phyloP scores from a whole-genome alignment of 92 coral and sea anemone species.

The Bergia sp. region DNA sequence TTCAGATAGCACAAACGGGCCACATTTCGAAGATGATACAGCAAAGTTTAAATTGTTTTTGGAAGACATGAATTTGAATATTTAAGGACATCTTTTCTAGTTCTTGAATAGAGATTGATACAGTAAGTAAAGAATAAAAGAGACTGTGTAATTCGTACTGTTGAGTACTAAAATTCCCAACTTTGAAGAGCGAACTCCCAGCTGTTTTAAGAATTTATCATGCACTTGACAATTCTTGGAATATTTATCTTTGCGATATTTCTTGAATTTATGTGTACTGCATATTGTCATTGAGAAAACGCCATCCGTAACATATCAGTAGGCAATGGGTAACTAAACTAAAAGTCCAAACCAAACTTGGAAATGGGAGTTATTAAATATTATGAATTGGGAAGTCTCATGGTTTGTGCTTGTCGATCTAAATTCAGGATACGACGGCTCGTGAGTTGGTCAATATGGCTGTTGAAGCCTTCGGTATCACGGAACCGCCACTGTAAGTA shows the following conservation, averaged over 20 bases:
- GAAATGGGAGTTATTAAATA: not conserved
- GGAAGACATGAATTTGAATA: too few relatives aligned
- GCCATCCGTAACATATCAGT: not conserved
- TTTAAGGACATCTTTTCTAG: not conserved
- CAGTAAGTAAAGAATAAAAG: not conserved
- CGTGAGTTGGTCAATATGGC: constrained; percentile 92
- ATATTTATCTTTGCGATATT: not conserved
- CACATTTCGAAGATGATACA: not conserved
- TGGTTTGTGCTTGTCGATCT: not conserved
- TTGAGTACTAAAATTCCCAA: not conserved
- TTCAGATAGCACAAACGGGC: too few relatives aligned
- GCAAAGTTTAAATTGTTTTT: not conserved
- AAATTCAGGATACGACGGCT: constrained; percentile 83
- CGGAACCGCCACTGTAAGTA: constrained; percentile 75
- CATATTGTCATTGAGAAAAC: not conserved
- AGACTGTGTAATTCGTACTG: not conserved
- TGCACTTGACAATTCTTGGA: not conserved
- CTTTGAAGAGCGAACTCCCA: not conserved
- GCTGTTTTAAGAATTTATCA: not conserved
- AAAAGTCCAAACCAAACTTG: not conserved
- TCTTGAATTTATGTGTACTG: not conserved
- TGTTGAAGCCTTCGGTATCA: constrained; percentile 85
- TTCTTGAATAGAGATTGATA: not conserved
- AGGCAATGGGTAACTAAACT: not conserved
- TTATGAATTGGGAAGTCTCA: too few relatives aligned